These are phyloP conservation scores for Hemicordylus capensis DNA, from an alignment of 2,113 vertebrate genomes.

Conservation along the genomic window DNA sequence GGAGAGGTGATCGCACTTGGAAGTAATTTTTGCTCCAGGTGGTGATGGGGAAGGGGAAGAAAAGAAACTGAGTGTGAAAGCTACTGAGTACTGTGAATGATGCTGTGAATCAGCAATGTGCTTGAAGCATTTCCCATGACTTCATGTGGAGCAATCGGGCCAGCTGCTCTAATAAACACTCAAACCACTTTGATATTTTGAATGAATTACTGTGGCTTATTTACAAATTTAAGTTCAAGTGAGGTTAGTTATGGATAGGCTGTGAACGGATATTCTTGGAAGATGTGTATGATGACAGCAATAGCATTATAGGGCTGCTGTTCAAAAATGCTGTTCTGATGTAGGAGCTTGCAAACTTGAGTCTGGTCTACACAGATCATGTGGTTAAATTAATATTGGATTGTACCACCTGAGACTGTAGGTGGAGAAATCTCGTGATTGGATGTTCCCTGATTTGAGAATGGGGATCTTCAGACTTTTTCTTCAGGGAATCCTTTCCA, in stretches of 20 bases:
- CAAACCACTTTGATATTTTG: constrained; percentile 14
- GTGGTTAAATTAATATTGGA: neutral
- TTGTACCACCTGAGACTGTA: neutral
- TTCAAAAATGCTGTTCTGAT: neutral
- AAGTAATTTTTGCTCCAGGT: neutral
- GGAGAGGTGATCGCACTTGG: constrained; percentile 27
- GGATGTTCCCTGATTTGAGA: neutral
- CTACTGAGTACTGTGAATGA: constrained; percentile 9
- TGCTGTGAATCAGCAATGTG: neutral
- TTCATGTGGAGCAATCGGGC: neutral
- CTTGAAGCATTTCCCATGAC: constrained; percentile 23
- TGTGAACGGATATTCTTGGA: neutral
- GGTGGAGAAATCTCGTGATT: neutral
- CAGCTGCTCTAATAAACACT: neutral
- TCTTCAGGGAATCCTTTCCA: neutral
- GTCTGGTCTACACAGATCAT: too few species aligned
- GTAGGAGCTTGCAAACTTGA: neutral
- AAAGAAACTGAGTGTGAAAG: constrained; percentile 4
- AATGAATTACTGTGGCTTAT: neutral
- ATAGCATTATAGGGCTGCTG: neutral
- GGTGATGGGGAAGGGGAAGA: constrained; percentile 29
- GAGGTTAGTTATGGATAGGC: neutral
- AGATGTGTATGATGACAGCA: neutral
- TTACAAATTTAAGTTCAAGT: neutral
- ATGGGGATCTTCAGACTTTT: neutral